Evolutionary conservation across 1,140 invertebrate species (phyloP), one percentile per base, ranked within the genome.

Genomic region (Heliconius eleuchia): DNA sequence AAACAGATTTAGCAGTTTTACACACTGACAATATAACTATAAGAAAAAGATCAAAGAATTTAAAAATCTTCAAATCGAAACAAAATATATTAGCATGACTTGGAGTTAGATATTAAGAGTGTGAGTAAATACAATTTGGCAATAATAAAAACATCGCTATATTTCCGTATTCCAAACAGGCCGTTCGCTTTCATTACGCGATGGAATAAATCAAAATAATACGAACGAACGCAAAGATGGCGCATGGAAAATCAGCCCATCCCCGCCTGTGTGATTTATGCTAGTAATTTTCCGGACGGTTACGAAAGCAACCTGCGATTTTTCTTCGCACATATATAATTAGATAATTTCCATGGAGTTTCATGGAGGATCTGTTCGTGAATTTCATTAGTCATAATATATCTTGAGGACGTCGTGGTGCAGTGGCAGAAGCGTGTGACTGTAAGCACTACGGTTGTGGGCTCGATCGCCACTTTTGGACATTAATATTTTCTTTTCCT

Each of bases 131-230:
- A 71, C n/a, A 77, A 77, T 37, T 30, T 30, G 39, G 55, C 82
- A 74, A 50, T 84, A 89, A 88, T 86, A 84, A 86, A 87, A 84
- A 87, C 82, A 76, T 76, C 83, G 82, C 81, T 84, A 86, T 84
- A 87, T 89, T 88, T 84, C 85, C 81, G 86, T 84, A 86, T 86
- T 85, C 89, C 87, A 88, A 88, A 82, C 81, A 87, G 86, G 87
- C 89, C 89, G 89, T 88, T 89, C 86, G 87, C 87, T 92, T 92
- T 92, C 90, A 91, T 91, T 92, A 93, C 86, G 85, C 79, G 82
- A 37, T 80, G 87, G 87, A 91, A 91, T 93, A 93, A 93, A 93
- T 93, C 91, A 93, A 93, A 93, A 93, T 93, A 93, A 90, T 92
- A 91, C 88, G 81, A 81, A 88, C 76, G 92, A 81, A 88, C 76